Conservation (phyloP, 2,888 invertebrate species). For the Lysandra coridon region DNA sequence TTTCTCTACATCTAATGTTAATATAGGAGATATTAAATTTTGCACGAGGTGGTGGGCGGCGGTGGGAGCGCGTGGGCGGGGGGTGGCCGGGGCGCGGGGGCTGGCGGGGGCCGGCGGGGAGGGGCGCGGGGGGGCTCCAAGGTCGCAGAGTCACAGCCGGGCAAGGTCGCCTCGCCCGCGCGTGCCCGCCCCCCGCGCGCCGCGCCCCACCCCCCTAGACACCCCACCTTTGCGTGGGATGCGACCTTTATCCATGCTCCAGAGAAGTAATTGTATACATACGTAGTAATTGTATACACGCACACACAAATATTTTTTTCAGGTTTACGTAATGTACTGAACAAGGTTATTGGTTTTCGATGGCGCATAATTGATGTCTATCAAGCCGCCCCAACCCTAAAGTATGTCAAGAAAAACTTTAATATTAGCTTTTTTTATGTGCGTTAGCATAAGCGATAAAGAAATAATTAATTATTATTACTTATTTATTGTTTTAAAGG, state of each 20-base stretch:
- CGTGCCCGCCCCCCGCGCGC: slow-evolving; percentile 60
- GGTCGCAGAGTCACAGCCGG: slow-evolving; percentile 80
- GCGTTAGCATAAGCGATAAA: not conserved
- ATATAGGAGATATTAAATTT: slow-evolving; percentile 64
- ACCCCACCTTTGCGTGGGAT: slow-evolving; percentile 75
- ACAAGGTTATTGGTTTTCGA: slow-evolving; percentile 41
- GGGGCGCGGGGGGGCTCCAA: slow-evolving; percentile 65
- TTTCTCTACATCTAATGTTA: slow-evolving; percentile 44
- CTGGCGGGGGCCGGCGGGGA: slow-evolving; percentile 42
- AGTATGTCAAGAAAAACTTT: not conserved
- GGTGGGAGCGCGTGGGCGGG: slow-evolving; percentile 55
- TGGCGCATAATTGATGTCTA: slow-evolving; percentile 34
- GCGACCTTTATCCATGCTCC: slow-evolving; percentile 77
- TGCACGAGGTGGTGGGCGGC: slow-evolving; percentile 66
- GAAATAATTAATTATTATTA: no score
- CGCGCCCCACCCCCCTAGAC: slow-evolving; percentile 61
- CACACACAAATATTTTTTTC: slow-evolving; percentile 59
- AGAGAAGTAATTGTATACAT: slow-evolving; percentile 72
- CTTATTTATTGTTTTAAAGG: no score
- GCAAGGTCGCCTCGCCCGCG: slow-evolving; percentile 78
- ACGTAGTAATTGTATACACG: slow-evolving; percentile 51
- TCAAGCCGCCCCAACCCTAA: not conserved
- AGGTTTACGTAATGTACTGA: slow-evolving; percentile 52
- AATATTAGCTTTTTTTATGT: not conserved
- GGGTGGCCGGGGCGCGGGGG: slow-evolving; percentile 46